Evolutionary conservation across 2,888 invertebrate species (phyloP).

Genomic region (Cheilosia vulpina): DNA sequence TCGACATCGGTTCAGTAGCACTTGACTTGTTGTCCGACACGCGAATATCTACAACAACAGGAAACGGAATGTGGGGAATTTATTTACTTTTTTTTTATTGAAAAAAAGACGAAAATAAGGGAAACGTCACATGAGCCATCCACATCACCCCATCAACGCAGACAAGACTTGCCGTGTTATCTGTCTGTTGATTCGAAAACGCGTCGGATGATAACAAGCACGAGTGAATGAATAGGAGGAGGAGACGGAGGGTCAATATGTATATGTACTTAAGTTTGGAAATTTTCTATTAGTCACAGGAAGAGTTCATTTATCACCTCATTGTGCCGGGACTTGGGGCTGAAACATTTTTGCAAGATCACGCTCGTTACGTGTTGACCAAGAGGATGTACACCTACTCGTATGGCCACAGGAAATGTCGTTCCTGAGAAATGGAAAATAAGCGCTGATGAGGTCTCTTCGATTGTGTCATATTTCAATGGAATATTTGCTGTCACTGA

Average conservation of each 20-base stretch:
- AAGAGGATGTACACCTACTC: background rate
- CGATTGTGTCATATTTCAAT: constrained; percentile 30
- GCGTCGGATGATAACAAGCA: constrained; percentile 21
- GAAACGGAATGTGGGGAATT: constrained; percentile 28
- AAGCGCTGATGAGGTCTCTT: constrained; percentile 29
- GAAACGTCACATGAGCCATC: constrained; percentile 35
- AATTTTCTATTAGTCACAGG: background rate
- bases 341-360: constrained; percentile 27
- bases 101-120: constrained; percentile 16
- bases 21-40: constrained; percentile 17
- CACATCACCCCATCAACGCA: background rate
- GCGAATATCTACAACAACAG: background rate
- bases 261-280: constrained; percentile 2
- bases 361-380: constrained; percentile 30
- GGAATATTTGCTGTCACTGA: constrained; percentile 30
- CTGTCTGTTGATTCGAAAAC: constrained; percentile 9
- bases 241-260: background rate
- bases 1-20: constrained; percentile 26
- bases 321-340: background rate
- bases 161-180: constrained; percentile 23
- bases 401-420: background rate
- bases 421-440: background rate
- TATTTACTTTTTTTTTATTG: no score
- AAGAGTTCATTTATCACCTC: constrained; percentile 25
- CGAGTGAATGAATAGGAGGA: background rate